Evolutionary conservation across 2,113 vertebrate species (phyloP), one percentile per base, ranked within the genome.

Genomic region (Martes martes): DNA sequence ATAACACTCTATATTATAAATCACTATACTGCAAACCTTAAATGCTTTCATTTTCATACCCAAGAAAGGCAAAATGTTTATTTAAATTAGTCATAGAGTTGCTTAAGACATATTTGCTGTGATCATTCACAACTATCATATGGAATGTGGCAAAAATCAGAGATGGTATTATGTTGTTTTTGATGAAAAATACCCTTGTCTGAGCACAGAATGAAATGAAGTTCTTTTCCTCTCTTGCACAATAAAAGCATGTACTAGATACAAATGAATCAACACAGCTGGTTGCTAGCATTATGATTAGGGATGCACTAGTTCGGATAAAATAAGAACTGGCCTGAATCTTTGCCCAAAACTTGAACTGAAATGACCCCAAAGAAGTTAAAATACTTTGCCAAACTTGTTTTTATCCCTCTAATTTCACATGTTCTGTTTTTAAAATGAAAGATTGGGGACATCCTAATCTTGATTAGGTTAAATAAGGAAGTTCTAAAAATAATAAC

Each of bases 251-350:
- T 87, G 96, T 0, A 3, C 18, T 96, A 95, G 95, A 97, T 93
- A 21, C 23, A 47, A 97, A 96, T 91, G 87, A 93, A 94, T 97
- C 97, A 97, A 88, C 65, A 57, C 98, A 98, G 97, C 96, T 98
- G 98, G 61, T 45, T 96, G 85, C 63, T 96, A 57, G 65, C 61
- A 89, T 96, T 95, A 84, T 96, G 97, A 96, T 98, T 96, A 97
- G 93, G 33, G 52, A 93, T 92, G 89, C 84, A 81, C 90, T 95
- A 4, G 47, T 97, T 97, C 97, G 96, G 76, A 84, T 98, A 96
- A 98, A 98, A 97, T 91, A 97, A 92, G 97, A 97, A 97, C 69
- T 93, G 93, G 47, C 90, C 91, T 98, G 94, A 97, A 94, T 97
- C 91, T 96, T 89, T 3, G 2, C 92, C 87, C 47, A 96, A 81